Percentiles rank a stretch among this genome's conserved stretches.
These are phyloP conservation scores for Aspidiotus destructor DNA, from an alignment of 2,888 invertebrate genomes.

Conservation along the genomic window DNA sequence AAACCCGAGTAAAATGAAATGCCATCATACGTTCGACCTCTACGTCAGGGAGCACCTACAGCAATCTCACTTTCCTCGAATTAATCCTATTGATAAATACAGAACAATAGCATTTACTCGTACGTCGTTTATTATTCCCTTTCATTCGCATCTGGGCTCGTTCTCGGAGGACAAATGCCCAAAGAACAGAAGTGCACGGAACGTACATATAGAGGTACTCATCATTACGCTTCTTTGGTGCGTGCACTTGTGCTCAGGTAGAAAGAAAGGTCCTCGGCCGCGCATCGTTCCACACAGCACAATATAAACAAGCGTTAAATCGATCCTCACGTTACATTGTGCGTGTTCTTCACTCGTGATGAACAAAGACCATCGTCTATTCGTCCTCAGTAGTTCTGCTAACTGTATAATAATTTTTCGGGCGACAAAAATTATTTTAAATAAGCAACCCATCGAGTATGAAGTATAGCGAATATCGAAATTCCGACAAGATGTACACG, in stretches of 20 bases:
- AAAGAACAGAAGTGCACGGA: background rate
- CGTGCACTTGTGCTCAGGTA: background rate
- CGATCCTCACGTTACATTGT: background rate
- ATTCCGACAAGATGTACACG: background rate
- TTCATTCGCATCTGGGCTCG: no score
- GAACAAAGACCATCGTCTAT: no score
- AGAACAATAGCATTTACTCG: no score
- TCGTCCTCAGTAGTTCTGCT: no score
- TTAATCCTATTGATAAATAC: no score
- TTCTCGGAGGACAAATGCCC: no score
- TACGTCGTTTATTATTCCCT: no score
- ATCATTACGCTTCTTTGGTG: background rate
- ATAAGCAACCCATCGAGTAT: background rate
- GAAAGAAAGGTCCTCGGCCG: background rate
- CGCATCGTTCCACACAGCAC: background rate
- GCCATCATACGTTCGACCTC: no score
- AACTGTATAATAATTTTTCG: background rate
- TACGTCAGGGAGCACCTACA: no score
- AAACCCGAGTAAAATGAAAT: no score
- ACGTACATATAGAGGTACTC: background rate
- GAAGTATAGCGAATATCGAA: background rate
- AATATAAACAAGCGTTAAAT: conserved; percentile 2
- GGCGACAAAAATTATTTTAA: background rate
- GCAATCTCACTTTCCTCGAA: no score
- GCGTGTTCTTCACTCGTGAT: background rate